These are phyloP conservation scores for Argyresthia goedartella DNA, from an alignment of 2,888 invertebrate genomes.

Conservation along the genomic window DNA sequence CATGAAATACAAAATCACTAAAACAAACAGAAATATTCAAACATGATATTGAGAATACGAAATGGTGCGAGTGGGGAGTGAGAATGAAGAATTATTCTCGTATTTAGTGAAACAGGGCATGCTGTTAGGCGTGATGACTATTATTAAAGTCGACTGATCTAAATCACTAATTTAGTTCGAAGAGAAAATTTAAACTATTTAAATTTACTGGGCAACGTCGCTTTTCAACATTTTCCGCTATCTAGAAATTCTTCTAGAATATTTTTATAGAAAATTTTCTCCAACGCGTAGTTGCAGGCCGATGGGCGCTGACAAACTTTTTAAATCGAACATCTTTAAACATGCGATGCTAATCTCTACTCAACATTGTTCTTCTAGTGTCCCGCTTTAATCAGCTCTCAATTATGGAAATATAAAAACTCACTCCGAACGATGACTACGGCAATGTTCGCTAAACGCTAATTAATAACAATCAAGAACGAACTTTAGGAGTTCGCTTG, in stretches of 20 bases:
- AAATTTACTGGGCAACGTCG: background rate
- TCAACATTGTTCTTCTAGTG: background rate
- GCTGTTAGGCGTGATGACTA: constrained; percentile 4
- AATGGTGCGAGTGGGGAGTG: constrained; percentile 4
- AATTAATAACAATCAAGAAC: constrained; percentile 20
- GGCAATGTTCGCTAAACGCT: constrained; percentile 39
- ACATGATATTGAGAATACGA: background rate
- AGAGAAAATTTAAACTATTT: constrained; percentile 3
- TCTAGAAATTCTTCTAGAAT: background rate
- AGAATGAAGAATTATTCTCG: background rate
- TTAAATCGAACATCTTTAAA: background rate
- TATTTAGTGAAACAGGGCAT: constrained; percentile 2
- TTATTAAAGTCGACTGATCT: background rate
- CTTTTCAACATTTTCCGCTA: background rate
- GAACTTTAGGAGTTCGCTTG: too few species aligned
- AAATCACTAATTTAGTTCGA: background rate
- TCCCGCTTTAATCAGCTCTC: background rate
- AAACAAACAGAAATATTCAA: too few species aligned
- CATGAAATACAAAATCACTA: constrained; percentile 13
- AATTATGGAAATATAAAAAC: background rate
- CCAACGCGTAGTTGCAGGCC: too few species aligned
- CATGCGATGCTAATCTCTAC: background rate
- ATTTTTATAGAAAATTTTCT: background rate
- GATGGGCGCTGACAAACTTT: too few species aligned
- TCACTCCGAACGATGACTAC: constrained; percentile 22